Base-by-base conservation (phyloP, 2,113 vertebrate genomes). In the Cololabis saira region DNA sequence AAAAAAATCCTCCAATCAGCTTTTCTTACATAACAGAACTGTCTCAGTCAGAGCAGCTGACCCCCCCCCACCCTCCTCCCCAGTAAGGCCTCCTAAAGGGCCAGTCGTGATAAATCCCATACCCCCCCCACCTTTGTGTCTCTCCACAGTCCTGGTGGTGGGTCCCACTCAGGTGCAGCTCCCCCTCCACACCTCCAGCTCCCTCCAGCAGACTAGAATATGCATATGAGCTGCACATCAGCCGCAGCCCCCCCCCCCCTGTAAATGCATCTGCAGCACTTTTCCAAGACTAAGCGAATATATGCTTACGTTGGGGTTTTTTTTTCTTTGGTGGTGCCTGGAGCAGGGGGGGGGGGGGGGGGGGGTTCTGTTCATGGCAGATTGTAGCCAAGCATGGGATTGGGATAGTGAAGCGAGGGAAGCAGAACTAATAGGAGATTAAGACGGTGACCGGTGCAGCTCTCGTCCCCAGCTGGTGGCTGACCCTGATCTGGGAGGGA, bases 201-300 rank as follows among this genome's bases (percentile, higher is more conserved):
- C 71, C 68, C 63, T 67, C 70, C 61, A 81, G 84, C 81, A 60
- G 74, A 52, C 79, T 84, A 83, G 86, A 88, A 92, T 92, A 93
- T 92, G 90, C 88, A 93, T 83, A 92, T 92, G 72, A 81, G 81
- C 81, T 90, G 24, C 24, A 86, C 90, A 90, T 91, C 88, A 89
- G 89, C 92, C 88, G 90, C 90, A 93, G 90, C 90, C 86, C 85
- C 76, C 76, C 76, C 76, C 81, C 76, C 72, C 67, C 71, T n/a
- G 63, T 90, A 92, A 92, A 88, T 91, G 92, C 92, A 91, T 91
- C 88, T 92, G 89, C 90, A 93, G 92, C 91, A 93, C 85, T 92
- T 93, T 92, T 87, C 57, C 42, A 82, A 90, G 87, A 87, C 88
- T 82, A 89, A 71, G 80, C 30, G 64, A 83, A 87, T 84, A 92